Evolutionary conservation across 2,888 invertebrate species (phyloP).

Genomic region (Idaea straminata): DNA sequence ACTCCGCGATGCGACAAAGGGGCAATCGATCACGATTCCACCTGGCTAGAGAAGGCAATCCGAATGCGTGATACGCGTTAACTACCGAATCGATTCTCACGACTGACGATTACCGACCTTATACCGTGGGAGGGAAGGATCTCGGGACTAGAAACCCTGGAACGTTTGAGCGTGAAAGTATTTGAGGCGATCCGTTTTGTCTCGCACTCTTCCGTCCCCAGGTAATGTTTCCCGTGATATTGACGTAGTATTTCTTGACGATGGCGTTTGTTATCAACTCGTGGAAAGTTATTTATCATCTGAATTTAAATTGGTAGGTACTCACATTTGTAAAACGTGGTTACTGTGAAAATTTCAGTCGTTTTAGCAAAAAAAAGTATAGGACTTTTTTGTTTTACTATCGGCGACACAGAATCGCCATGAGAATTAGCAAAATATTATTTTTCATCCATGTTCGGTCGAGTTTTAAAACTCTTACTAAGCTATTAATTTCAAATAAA

Average conservation of each 20-base stretch:
- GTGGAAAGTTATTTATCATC: conserved; percentile 53
- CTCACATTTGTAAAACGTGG: conserved; percentile 19
- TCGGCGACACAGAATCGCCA: too few species aligned
- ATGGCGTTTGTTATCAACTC: conserved; percentile 64
- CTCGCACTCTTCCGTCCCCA: conserved; percentile 51
- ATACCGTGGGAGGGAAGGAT: conserved; percentile 18
- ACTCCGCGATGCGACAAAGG: conserved; percentile 57
- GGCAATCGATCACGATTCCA: conserved; percentile 72
- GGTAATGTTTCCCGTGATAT: conserved; percentile 63
- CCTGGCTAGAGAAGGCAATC: conserved; percentile 62
- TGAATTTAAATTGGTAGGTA: conserved; percentile 21
- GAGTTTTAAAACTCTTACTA: too few species aligned
- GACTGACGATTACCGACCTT: conserved; percentile 39
- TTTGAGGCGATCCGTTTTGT: conserved; percentile 59
- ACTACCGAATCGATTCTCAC: conserved; percentile 47
- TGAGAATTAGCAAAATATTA: too few species aligned
- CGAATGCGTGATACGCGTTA: conserved; percentile 69
- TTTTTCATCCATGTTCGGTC: too few species aligned
- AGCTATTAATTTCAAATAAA: too few species aligned
- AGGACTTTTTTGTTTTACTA: conserved; percentile 7
- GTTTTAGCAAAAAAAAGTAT: neutral
- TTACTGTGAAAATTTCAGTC: neutral
- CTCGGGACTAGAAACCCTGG: conserved; percentile 6
- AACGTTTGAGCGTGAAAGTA: conserved; percentile 33
- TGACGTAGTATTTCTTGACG: conserved; percentile 64